phyloP scores from a whole-genome alignment of 2,888 invertebrate genomes.

The Drosophila eohydei region DNA sequence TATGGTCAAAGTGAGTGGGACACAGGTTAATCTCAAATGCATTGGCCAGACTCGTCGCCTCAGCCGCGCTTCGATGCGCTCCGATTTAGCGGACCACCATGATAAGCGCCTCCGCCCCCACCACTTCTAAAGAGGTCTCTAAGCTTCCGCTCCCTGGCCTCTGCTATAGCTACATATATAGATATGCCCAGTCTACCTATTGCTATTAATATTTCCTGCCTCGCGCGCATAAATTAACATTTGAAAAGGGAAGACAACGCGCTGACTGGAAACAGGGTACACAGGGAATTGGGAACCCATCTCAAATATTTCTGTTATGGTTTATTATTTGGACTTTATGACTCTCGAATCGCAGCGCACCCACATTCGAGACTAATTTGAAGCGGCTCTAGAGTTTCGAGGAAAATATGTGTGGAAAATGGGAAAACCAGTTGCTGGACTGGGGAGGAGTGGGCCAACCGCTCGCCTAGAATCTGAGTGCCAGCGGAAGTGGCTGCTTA shows the following conservation, averaged over 20 bases:
- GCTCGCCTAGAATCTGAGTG: conserved; percentile 50
- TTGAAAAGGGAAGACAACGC: conserved; percentile 19
- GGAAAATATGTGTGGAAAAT: conserved; percentile 30
- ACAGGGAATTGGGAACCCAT: conserved; percentile 58
- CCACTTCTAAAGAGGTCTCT: conserved; percentile 11
- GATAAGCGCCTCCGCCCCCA: conserved; percentile 16
- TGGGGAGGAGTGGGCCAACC: conserved; percentile 17
- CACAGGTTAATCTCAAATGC: conserved; percentile 43
- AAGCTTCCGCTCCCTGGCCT: conserved; percentile 51
- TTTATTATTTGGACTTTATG: conserved; percentile 62
- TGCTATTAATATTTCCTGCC: conserved; percentile 77
- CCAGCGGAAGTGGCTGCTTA: conserved; percentile 76
- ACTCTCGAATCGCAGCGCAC: conserved; percentile 53
- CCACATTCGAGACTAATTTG: conserved; percentile 52
- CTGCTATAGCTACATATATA: conserved; percentile 2
- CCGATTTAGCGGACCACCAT: conserved; percentile 46
- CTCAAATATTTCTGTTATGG: conserved; percentile 53
- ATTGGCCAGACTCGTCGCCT: conserved; percentile 32
- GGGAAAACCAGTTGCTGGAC: conserved; percentile 20
- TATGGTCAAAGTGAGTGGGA: conserved; percentile 16
- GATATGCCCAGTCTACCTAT: conserved; percentile 34
- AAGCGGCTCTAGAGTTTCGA: conserved; percentile 17
- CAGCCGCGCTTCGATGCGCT: conserved; percentile 19
- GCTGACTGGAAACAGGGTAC: conserved; percentile 5
- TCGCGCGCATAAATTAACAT: conserved; percentile 76